phyloP scores from a whole-genome alignment of 2,797 vertebrate genomes.

The Notolabrus celidotus region DNA sequence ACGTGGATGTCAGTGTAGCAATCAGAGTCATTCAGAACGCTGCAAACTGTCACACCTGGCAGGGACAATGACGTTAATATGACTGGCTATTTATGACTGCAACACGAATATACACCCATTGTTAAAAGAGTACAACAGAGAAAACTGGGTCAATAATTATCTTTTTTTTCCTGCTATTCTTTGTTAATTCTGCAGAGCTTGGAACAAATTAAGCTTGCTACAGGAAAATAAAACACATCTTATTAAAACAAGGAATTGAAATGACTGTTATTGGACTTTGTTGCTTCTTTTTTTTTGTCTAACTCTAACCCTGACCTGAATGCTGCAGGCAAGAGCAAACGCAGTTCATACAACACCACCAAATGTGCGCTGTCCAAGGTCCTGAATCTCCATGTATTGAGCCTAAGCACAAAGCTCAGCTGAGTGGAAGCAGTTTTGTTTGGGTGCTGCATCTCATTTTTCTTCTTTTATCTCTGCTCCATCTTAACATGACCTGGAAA shows the following conservation, averaged over 20 bases:
- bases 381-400: constrained; percentile 27
- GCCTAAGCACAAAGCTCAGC: constrained; percentile 1
- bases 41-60: background rate
- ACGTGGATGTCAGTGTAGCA: background rate
- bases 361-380: constrained; percentile 45
- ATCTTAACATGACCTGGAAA: constrained; percentile 28
- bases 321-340: background rate
- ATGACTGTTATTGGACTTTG: too few species aligned
- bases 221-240: too few species aligned
- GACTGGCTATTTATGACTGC: constrained; percentile 7
- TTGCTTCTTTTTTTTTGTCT: too few species aligned
- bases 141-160: background rate
- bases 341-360: background rate
- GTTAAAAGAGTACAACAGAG: background rate
- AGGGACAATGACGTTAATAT: constrained; percentile 16
- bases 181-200: background rate
- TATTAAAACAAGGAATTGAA: too few species aligned
- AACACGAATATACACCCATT: background rate
- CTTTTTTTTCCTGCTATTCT: background rate
- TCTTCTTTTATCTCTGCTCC: constrained; percentile 6
- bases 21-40: constrained; percentile 24
- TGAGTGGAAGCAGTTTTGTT: constrained; percentile 6
- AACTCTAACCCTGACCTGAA: background rate
- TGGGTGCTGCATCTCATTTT: constrained; percentile 20
- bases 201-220: background rate